Conservation (phyloP, 2,113 vertebrate genomes). For the Trochalopteron elliotii region DNA sequence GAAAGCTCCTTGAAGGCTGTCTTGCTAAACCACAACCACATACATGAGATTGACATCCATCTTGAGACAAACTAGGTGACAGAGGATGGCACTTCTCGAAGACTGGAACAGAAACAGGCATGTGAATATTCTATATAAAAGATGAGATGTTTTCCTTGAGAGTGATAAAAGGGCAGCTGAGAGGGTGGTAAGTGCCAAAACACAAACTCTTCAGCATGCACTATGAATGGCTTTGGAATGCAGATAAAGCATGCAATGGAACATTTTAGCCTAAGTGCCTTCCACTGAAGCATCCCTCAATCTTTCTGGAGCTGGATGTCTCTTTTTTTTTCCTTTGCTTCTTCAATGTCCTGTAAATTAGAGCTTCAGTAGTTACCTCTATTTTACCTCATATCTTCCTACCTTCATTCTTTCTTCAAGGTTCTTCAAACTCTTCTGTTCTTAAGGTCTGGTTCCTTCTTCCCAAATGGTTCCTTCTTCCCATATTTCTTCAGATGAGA, state of each 20-base stretch:
- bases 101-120: neutral
- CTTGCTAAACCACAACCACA: neutral
- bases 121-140: neutral
- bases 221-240: neutral
- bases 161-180: neutral
- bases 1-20: neutral
- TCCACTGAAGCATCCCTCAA: neutral
- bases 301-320: neutral
- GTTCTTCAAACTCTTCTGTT: neutral
- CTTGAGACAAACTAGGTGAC: neutral
- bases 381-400: neutral
- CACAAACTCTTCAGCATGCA: neutral
- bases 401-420: neutral
- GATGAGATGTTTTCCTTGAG: neutral
- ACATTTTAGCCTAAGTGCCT: neutral
- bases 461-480: neutral
- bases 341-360: neutral
- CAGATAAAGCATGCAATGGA: neutral
- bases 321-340: neutral
- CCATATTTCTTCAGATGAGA: neutral
- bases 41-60: neutral
- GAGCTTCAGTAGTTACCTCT: neutral
- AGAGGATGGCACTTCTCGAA: neutral
- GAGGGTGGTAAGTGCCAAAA: neutral
- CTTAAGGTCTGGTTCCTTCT: neutral